Evolutionary conservation across 2,113 vertebrate genomes (phyloP), one percentile per base, ranked within the genome.

Genomic region (Varanus komodoensis): DNA sequence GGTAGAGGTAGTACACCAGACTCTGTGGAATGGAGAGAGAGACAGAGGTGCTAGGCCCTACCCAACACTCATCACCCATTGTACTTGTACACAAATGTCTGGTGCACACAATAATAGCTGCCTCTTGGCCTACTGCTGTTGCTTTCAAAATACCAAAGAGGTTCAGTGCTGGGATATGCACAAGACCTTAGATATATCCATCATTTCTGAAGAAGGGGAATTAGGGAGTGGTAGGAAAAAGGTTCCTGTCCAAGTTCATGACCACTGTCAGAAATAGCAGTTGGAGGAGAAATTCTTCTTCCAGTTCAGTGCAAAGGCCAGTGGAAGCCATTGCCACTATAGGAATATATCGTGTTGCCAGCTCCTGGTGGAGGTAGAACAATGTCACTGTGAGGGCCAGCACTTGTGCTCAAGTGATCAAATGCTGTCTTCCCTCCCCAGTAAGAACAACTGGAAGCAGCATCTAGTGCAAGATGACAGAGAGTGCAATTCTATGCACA

Each of bases 251-350:
- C 88, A 95, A 93, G 78, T 95, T 94, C 92, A 87, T 77, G 85
- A 92, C 67, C 82, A 81, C 90, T 91, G 89, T 92, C 89, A 93
- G 82, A 96, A 95, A 96, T 69, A 92, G 91, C 92, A 89, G 94
- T 0, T 67, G 38, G 90, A 96, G 85, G 87, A 94, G 93, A 93
- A 96, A 92, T 69, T 92, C 92, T 90, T 93, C 94, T 96, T 96
- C 93, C 94, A 96, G 93, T 96, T 96, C 78, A n/a, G 89, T 93
- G 93, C 87, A 95, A 91, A 94, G 92, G 90, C 87, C 94, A 87
- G 81, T 88, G 89, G 34, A 91, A 92, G 93, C 92, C 89, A 61
- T 88, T 93, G 92, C 90, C 87, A 89, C 48, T 73, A 52, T 91
- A 93, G 93, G 93, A 95, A 89, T 88, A 90, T 11, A 88, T 91